phyloP scores from a whole-genome alignment of 1,140 invertebrate species.

The Heterodera carotae region DNA sequence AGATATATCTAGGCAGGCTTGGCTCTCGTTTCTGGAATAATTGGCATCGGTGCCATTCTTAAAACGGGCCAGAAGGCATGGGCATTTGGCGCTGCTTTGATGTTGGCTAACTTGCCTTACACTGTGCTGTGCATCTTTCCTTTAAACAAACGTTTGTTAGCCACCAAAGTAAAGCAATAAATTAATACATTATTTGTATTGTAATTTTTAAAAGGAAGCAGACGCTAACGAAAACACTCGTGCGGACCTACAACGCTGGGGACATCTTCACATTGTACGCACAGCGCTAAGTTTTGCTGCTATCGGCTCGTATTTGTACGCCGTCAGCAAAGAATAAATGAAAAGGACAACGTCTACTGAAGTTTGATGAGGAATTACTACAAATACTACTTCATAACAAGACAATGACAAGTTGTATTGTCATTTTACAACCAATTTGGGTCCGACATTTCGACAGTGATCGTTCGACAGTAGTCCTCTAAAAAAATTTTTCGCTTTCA shows the following conservation, averaged over 20 bases:
- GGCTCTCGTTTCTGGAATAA: background rate
- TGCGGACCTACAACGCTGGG: background rate
- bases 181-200: background rate
- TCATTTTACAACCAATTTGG: too few species aligned
- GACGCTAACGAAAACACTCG: background rate
- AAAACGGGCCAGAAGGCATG: constrained; percentile 13
- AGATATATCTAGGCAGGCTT: background rate
- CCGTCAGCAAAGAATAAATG: background rate
- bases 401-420: too few species aligned
- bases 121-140: background rate
- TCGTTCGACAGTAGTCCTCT: too few species aligned
- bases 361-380: too few species aligned
- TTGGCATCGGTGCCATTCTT: background rate
- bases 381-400: too few species aligned
- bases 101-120: constrained; percentile 15
- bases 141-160: background rate
- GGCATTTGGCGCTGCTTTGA: constrained; percentile 8
- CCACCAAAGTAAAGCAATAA: background rate
- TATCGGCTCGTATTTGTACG: background rate
- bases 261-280: background rate
- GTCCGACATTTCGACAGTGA: too few species aligned
- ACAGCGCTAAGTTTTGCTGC: background rate
- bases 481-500: too few species aligned
- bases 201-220: background rate
- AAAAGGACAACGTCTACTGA: background rate